Conservation (phyloP, 2,113 vertebrate species). For the Rhinolophus sinicus region DNA sequence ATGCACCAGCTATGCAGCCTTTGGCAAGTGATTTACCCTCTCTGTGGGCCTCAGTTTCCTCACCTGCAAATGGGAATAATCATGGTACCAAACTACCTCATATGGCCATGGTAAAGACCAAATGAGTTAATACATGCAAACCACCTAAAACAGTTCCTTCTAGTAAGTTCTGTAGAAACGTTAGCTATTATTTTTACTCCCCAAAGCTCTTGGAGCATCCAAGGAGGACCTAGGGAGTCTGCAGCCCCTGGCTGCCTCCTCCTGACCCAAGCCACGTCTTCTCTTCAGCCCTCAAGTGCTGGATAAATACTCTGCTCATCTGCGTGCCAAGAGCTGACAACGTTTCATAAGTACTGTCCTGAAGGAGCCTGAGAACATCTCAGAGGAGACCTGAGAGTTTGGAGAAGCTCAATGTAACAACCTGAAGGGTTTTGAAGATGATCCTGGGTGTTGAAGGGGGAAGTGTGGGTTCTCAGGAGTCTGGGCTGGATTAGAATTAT, state of each 20-base stretch:
- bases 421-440: background rate
- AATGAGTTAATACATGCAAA: background rate
- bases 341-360: background rate
- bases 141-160: background rate
- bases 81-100: background rate
- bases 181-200: background rate
- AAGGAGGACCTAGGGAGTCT: background rate
- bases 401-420: background rate
- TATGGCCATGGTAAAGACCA: background rate
- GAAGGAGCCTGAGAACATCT: background rate
- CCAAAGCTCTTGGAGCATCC: background rate
- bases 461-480: background rate
- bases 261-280: background rate
- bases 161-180: background rate
- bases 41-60: background rate
- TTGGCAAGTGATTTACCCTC: background rate
- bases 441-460: background rate
- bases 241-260: background rate
- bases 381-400: background rate
- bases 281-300: background rate
- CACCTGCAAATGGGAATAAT: background rate
- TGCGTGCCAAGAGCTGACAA: background rate
- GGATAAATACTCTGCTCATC: background rate
- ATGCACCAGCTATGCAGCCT: background rate
- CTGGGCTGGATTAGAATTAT: background rate